A percentile compares a stretch with the other conserved stretches of the same genome.
These are phyloP conservation scores for Gonioctena quinquepunctata DNA, from an alignment of 1,140 invertebrate species.

Conservation along the genomic window DNA sequence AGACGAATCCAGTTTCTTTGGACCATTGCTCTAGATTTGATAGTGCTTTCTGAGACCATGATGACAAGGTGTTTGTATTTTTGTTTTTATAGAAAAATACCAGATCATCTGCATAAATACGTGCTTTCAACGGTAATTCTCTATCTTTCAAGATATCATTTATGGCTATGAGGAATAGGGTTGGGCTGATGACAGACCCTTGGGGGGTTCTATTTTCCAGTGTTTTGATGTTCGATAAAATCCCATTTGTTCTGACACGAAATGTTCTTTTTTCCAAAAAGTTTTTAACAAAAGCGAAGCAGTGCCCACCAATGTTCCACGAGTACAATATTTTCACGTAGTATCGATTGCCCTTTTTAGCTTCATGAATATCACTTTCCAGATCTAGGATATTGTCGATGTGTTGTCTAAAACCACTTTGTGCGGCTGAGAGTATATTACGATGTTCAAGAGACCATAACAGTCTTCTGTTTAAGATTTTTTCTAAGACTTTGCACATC, in stretches of 20 bases:
- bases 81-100: background rate
- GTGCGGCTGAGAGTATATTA: constrained; percentile 4
- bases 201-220: constrained; percentile 4
- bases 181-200: background rate
- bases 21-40: background rate
- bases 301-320: constrained; percentile 14
- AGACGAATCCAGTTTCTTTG: background rate
- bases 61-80: background rate
- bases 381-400: constrained; percentile 11
- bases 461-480: constrained; percentile 19
- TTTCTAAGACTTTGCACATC: constrained; percentile 22
- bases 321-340: constrained; percentile 8
- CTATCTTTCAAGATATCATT: constrained; percentile 11
- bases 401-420: constrained; percentile 3
- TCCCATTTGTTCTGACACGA: background rate
- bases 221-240: background rate
- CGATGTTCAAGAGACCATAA: constrained; percentile 10
- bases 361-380: constrained; percentile 16
- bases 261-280: constrained; percentile 19
- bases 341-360: constrained; percentile 16
- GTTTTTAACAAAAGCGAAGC: constrained; percentile 17
- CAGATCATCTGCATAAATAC: constrained; percentile 23
- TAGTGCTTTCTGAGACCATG: background rate
- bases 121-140: background rate
- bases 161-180: constrained; percentile 19